Base-by-base conservation (phyloP, 2,113 vertebrate species). In the Salvator merianae region DNA sequence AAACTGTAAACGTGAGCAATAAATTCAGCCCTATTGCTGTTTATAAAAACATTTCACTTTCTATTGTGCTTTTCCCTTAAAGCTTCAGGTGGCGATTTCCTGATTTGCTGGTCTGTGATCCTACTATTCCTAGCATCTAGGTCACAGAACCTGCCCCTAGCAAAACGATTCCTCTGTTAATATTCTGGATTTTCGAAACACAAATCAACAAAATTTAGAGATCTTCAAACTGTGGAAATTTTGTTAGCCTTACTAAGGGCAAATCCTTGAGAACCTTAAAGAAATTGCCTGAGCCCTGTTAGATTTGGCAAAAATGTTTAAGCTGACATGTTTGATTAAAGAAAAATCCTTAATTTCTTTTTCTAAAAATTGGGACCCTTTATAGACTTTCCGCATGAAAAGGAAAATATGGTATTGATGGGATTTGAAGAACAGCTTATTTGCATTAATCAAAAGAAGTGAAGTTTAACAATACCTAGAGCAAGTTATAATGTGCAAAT, bases 221-320 rank as follows among this genome's bases (percentile, higher is more conserved):
- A 20, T 76, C 73, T 76, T 34, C 47, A 32, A 36, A 0, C 28
- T 26, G 36, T 0, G 0, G 82, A 50, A 83, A 62, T 1, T 55
- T 77, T 83, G 81, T 66, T 84, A n/a, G 30, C n/a, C 74, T 76
- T 32, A 32, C 43, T 32, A 30, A n/a, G 43, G 43, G 20, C 43
- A 53, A 34, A 55, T 53, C 74, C 14, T 47, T 30, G 2, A 74
- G 40, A 5, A 28, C 40, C 24, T n/a, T 75, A 28, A 32, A 75
- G 14, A 9, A 47, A 47, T 14, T 8, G 47, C 16, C 22, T 10
- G 30, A 34, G 34, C 32, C 32, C 43, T 47, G 10, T 47, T 47
- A 47, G 43, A 47, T 47, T 47, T 47, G 43, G 43, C 43, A 47
- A 9, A 47, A 47, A 47, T 47, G 43, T 5, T 7, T 47, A 47